Evolutionary conservation across 2,888 invertebrate genomes (phyloP), one percentile per base, ranked within the genome.

Genomic region (Cephus pygmeus): DNA sequence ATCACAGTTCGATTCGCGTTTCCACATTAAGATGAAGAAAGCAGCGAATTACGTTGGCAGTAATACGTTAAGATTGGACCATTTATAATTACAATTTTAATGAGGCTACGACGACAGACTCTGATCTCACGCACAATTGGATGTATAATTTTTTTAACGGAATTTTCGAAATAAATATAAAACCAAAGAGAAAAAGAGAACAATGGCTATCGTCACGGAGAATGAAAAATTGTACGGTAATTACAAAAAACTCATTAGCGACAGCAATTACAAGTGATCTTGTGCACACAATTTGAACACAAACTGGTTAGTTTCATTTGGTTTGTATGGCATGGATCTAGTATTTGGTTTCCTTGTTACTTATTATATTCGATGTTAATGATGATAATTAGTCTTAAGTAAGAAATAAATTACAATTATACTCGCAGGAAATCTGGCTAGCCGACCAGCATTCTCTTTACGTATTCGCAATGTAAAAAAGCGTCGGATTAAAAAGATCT

Each of bases 291-390:
- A 87, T 87, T 90, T 88, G 90, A 91, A 91, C 90, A 91, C 89
- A 91, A 90, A 89, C 85, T 88, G 88, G 89, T 89, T 90, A 86
- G 85, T 87, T 88, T 90, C 86, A 90, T 90, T 90, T 90, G 90
- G 89, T 89, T 89, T 87, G 87, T 90, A 91, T 90, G 90, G 90
- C 90, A 89, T 91, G 89, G 84, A 88, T 89, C 88, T 90, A 89
- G 87, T 90, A 90, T 91, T 90, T 90, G 90, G 90, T 89, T 89
- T 90, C 81, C 84, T 85, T 83, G 81, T 86, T 85, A 85, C 82
- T 85, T 86, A 87, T 81, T 81, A 79, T 82, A 80, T 79, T 83
- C 81, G 75, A 76, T 81, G 77, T 78, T 79, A 80, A 78, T 78
- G 77, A 68, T 77, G 75, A 82, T 83, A 81, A 81, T 86, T 82